Conservation (phyloP, 2,113 vertebrate species). For the Thinocorus orbignyianus region DNA sequence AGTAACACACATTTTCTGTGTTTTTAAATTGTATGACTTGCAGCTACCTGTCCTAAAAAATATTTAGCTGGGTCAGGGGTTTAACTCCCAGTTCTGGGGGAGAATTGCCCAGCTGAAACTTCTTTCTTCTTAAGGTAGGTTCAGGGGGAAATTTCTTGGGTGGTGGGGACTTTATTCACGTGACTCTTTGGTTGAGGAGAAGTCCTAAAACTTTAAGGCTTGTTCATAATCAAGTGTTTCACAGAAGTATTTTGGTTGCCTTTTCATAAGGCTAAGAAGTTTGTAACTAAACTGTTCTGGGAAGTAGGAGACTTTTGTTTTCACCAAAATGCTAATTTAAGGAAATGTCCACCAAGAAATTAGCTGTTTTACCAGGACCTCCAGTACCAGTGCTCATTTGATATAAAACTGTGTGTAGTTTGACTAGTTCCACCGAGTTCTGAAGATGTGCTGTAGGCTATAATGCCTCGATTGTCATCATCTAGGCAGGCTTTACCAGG, state of each 20-base stretch:
- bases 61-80: neutral
- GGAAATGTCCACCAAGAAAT: neutral
- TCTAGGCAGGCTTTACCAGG: rapidly evolving
- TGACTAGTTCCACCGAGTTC: neutral
- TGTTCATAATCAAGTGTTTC: neutral
- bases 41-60: neutral
- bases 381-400: neutral
- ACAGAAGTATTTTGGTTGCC: neutral
- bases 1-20: rapidly evolving
- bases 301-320: neutral
- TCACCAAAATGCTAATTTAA: neutral
- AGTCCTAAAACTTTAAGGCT: neutral
- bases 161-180: neutral
- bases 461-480: rapidly evolving
- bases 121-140: neutral
- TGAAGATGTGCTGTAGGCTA: rapidly evolving
- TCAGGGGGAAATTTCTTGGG: neutral
- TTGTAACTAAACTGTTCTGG: neutral
- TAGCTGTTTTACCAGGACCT: neutral
- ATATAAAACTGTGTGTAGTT: neutral
- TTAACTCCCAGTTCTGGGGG: neutral
- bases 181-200: neutral
- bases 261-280: neutral
- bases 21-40: neutral
- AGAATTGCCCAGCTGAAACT: neutral